phyloP scores from a whole-genome alignment of 37 sponge, comb jelly and placozoan genomes.

The Ianthella basta region DNA sequence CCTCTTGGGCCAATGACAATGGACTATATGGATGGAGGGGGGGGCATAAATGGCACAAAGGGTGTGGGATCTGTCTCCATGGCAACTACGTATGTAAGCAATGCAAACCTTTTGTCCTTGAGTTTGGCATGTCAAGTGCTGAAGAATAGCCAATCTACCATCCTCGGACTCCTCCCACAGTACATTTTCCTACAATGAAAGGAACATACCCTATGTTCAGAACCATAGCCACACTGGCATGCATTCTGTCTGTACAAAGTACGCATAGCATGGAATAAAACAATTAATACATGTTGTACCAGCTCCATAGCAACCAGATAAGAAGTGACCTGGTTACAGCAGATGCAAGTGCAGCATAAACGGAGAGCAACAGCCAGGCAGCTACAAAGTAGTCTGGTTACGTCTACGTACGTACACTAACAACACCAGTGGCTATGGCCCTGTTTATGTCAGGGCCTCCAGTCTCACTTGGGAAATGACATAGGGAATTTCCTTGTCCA shows the following conservation, averaged over 20 bases:
- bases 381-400: too few species aligned
- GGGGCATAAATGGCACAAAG: not conserved
- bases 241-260: too few species aligned
- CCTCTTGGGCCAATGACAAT: slow-evolving; percentile 77
- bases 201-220: not conserved
- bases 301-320: too few species aligned
- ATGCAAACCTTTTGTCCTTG: slow-evolving; percentile 49
- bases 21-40: slow-evolving; percentile 42
- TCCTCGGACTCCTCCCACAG: slow-evolving; percentile 64
- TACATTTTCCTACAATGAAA: slow-evolving; percentile 43
- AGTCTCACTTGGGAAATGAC: slow-evolving; percentile 64
- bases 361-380: too few species aligned
- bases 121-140: slow-evolving; percentile 57
- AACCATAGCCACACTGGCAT: too few species aligned
- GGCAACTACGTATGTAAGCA: not conserved
- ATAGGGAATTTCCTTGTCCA: slow-evolving; percentile 80
- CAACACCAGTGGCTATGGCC: too few species aligned
- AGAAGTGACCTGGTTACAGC: not conserved
- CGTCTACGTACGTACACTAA: too few species aligned
- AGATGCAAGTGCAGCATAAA: not conserved
- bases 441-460: too few species aligned
- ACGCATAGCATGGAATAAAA: too few species aligned
- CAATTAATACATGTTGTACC: too few species aligned
- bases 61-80: not conserved
- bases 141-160: slow-evolving; percentile 43